A percentile compares a stretch with the other conserved stretches of the same genome.
Conservation (phyloP, 2,797 vertebrate species). For the Crypturellus tataupa region DNA sequence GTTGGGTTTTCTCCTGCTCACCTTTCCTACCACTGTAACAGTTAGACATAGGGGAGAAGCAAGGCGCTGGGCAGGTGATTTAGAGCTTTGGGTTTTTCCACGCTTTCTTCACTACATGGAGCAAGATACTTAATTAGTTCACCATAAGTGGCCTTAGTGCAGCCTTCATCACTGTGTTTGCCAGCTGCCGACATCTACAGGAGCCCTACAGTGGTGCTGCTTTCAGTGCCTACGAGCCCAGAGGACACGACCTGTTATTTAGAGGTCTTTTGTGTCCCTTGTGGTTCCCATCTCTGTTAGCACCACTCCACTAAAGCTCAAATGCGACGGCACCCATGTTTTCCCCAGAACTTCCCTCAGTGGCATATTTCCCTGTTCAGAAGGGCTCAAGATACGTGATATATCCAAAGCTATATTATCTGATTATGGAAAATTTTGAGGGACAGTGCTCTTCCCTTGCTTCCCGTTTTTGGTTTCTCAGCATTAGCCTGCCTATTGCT, state of each 20-base stretch:
- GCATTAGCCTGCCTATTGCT: neutral
- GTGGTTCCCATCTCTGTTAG: neutral
- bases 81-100: slow-evolving; percentile 20
- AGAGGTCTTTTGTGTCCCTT: neutral
- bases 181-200: slow-evolving; percentile 20
- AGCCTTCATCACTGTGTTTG: slow-evolving; percentile 19
- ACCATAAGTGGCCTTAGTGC: neutral
- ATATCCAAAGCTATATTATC: neutral
- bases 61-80: neutral
- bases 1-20: neutral
- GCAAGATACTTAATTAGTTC: slow-evolving; percentile 37
- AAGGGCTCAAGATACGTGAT: neutral
- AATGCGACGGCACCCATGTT: neutral
- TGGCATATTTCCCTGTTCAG: neutral
- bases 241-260: neutral
- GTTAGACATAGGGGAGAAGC: neutral
- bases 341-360: neutral
- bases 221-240: neutral
- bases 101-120: slow-evolving; percentile 28
- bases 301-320: neutral
- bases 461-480: too few species aligned
- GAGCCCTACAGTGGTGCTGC: neutral
- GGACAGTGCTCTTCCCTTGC: neutral
- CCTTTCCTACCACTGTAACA: neutral
- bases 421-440: neutral